Evolutionary conservation across 64 coral and sea anemone species (phyloP).

Genomic region (Stylophora pistillata): DNA sequence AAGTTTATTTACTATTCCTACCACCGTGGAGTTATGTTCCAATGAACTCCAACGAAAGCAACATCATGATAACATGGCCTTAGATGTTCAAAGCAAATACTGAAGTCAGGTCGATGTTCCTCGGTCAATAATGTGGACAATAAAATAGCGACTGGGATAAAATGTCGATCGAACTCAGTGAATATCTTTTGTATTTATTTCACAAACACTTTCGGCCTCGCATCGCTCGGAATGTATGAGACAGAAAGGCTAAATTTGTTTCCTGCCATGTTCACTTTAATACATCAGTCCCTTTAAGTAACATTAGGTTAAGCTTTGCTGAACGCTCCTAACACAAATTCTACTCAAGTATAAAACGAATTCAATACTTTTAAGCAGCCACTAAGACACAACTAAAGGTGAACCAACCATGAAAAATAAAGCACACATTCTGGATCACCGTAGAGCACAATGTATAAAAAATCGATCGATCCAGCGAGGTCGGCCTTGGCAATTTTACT

Average conservation of each 20-base stretch:
- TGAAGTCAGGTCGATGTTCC: not conserved
- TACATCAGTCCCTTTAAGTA: not conserved
- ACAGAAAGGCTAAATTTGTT: not conserved
- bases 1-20: conserved; percentile 43
- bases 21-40: not conserved
- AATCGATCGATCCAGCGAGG: not conserved
- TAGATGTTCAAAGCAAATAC: not conserved
- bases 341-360: not conserved
- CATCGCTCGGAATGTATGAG: not conserved
- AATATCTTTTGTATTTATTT: not conserved
- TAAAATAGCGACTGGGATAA: not conserved
- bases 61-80: not conserved
- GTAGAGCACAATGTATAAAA: not conserved
- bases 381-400: not conserved
- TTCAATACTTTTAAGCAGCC: not conserved
- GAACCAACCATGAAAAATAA: not conserved
- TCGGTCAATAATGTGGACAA: not conserved
- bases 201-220: not conserved
- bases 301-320: not conserved
- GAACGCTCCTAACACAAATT: not conserved
- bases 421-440: not conserved
- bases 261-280: not conserved
- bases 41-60: not conserved
- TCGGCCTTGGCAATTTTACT: not conserved
- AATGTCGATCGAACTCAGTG: not conserved